A percentile compares a stretch with the other conserved stretches of the same genome.
phyloP scores from a whole-genome alignment of 2,797 vertebrate species.

The Florisuga fusca region DNA sequence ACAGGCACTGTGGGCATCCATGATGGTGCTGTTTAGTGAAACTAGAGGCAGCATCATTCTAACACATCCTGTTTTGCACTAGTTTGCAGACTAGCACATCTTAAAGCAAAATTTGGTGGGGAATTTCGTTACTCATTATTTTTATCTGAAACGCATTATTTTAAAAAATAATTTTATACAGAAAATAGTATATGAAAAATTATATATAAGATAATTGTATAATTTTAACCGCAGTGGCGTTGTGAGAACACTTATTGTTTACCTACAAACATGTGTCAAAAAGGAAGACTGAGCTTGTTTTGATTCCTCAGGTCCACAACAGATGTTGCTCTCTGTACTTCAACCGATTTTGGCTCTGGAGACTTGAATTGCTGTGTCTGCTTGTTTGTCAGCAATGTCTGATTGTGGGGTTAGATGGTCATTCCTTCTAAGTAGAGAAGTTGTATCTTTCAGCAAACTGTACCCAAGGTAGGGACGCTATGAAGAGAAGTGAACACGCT shows the following conservation, averaged over 20 bases:
- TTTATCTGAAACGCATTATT: not conserved
- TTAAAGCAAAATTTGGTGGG: not conserved
- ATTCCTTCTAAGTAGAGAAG: not conserved
- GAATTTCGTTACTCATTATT: not conserved
- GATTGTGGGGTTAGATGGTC: not conserved
- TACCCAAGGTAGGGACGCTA: not conserved
- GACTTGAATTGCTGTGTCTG: not conserved
- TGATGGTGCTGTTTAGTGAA: not conserved
- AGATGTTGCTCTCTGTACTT: rapidly evolving
- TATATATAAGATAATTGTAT: no score
- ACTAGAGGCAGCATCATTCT: not conserved
- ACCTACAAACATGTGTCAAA: not conserved
- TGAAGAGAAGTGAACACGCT: not conserved
- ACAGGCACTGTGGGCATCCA: not conserved
- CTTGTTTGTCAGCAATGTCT: not conserved
- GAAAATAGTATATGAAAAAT: no score
- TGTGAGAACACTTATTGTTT: not conserved
- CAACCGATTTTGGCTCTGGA: not conserved
- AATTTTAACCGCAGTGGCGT: not conserved
- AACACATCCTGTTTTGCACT: not conserved
- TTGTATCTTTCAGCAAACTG: not conserved
- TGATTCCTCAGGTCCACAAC: not conserved
- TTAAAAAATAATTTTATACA: no score
- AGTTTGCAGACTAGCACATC: not conserved
- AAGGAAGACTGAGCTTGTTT: not conserved